Percentiles rank a stretch among this genome's conserved stretches.
phyloP scores from a whole-genome alignment of 2,888 invertebrate species.

The Chaetogeoica ovagalla region DNA sequence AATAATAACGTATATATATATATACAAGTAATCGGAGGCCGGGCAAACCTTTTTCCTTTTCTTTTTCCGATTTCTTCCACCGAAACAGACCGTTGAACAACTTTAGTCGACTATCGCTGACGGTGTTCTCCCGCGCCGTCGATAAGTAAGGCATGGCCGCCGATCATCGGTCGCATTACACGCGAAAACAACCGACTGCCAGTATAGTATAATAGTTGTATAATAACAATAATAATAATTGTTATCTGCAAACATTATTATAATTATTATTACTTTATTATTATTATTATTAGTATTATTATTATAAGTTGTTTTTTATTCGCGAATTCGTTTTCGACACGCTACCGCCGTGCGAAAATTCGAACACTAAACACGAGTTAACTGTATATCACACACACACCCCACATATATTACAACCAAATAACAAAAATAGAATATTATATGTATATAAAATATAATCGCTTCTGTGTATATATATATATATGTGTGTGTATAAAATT shows the following conservation, averaged over 20 bases:
- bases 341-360: conserved; percentile 9
- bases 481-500: neutral
- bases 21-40: too few species aligned
- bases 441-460: too few species aligned
- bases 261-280: neutral
- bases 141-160: conserved; percentile 48
- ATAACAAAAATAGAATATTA: too few species aligned
- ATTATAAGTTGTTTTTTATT: neutral
- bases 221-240: neutral
- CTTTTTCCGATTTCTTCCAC: conserved; percentile 48
- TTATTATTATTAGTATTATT: too few species aligned
- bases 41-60: conserved; percentile 29
- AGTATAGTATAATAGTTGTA: too few species aligned
- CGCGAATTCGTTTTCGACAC: neutral
- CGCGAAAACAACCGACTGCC: conserved; percentile 16
- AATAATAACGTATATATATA: too few species aligned
- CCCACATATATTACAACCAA: too few species aligned
- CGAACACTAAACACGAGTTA: neutral
- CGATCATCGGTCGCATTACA: conserved; percentile 39
- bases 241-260: conserved; percentile 35
- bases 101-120: conserved; percentile 40
- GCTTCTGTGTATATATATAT: too few species aligned
- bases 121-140: conserved; percentile 35
- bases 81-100: conserved; percentile 47
- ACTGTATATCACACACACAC: too few species aligned